These are phyloP conservation scores for Oscheius sp. DNA, from an alignment of 2,888 invertebrate genomes.

Conservation along the genomic window DNA sequence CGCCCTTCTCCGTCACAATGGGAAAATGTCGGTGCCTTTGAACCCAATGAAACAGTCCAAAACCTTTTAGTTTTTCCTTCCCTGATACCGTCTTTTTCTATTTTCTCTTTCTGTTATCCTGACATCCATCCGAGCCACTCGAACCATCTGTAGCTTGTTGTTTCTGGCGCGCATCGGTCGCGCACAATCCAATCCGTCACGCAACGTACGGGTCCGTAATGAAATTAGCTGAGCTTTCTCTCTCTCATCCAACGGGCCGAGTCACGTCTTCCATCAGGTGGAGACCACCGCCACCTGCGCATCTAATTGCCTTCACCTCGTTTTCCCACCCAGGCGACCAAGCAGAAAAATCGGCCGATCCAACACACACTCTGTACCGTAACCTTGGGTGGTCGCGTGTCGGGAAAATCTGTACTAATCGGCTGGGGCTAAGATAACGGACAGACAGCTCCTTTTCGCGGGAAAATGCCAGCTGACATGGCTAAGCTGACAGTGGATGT, in stretches of 20 bases:
- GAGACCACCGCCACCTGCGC: constrained; percentile 25
- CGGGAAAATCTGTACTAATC: constrained; percentile 1
- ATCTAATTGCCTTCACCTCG: constrained; percentile 20
- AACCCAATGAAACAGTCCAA: too few species aligned
- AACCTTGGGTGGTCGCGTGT: constrained; percentile 31
- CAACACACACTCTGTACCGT: constrained; percentile 26
- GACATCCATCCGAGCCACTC: neutral
- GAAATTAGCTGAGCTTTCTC: constrained; percentile 19
- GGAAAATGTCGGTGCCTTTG: too few species aligned
- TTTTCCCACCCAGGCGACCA: constrained; percentile 32
- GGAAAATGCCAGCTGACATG: constrained; percentile 30
- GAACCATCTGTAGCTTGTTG: constrained; percentile 17
- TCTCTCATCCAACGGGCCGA: neutral
- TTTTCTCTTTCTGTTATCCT: neutral
- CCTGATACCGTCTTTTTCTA: too few species aligned
- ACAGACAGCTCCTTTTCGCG: neutral
- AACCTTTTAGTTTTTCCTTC: too few species aligned
- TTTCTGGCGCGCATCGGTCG: constrained; percentile 12
- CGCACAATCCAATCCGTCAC: constrained; percentile 32
- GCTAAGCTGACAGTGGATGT: constrained; percentile 35
- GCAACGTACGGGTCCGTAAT: constrained; percentile 28
- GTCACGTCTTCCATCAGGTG: constrained; percentile 11
- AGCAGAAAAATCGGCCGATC: constrained; percentile 34
- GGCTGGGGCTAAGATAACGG: neutral
- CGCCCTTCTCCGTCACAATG: too few species aligned